These are phyloP conservation scores for Nemurella pictetii DNA, from an alignment of 2,888 invertebrate genomes.

Conservation along the genomic window DNA sequence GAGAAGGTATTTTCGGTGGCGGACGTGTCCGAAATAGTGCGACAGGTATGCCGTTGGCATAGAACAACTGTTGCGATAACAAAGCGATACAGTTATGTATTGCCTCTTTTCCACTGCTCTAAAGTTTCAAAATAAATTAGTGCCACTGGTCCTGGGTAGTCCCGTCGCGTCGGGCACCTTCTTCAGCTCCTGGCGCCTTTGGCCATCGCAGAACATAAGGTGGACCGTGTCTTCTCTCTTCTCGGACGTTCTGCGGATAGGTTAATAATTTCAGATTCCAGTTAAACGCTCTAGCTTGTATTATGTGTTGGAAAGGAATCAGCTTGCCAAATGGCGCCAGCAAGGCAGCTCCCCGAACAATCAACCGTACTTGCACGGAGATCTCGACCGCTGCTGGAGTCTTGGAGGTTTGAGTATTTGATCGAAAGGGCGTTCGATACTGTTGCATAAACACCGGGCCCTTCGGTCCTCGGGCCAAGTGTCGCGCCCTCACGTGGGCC, in stretches of 20 bases:
- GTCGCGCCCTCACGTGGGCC: neutral
- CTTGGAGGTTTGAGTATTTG: neutral
- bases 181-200: neutral
- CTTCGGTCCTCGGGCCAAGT: neutral
- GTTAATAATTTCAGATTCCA: neutral
- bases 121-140: neutral
- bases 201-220: neutral
- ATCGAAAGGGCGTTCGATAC: neutral
- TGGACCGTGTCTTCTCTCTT: neutral
- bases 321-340: neutral
- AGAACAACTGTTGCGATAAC: neutral
- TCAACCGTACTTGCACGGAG: neutral
- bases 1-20: neutral
- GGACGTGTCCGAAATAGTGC: neutral
- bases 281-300: neutral
- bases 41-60: neutral
- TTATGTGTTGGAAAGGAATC: neutral
- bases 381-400: neutral
- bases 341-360: neutral
- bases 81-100: neutral
- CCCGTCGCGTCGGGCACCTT: neutral
- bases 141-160: neutral
- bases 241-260: no score
- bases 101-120: neutral
- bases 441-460: neutral